Evolutionary conservation across 1,140 invertebrate species (phyloP), one percentile per base, ranked within the genome.

Genomic region (Drosophila ogumai): DNA sequence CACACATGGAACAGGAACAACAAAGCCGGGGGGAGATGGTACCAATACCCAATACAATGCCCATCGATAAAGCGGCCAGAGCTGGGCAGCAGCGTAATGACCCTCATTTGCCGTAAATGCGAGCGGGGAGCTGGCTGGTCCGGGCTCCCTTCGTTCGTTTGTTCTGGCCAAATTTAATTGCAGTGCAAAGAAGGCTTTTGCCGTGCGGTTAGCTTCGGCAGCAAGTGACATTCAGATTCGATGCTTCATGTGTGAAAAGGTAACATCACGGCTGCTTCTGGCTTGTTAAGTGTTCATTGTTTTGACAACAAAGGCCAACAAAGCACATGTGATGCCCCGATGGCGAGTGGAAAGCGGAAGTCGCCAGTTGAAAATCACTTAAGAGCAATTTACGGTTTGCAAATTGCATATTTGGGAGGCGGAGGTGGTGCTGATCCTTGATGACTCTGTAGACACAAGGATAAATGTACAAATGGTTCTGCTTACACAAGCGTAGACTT

Each of bases 281-380:
- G 72, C 52, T 90, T 81, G 78, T 81, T 88, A 90, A 90, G 85
- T 84, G 65, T 63, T 69, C 84, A 88, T 88, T 88, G 84, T 88
- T 84, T 78, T 63, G 61, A 59, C 85, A 88, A 88, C 85, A 90
- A 84, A 79, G n/a, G 43, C 41, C 55, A 74, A 57, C 60, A 57
- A 69, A 50, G 34, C 75, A 82, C 75, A 85, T 61, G 81, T 66
- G 40, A 60, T 55, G 68, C 40, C 65, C 28, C 50, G 19, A 15
- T 44, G 66, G 43, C 52, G 43, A 72, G 38, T 78, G 57, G 25
- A 78, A 72, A 66, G 68, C 80, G 84, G 84, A 88, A 88, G 52
- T 74, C 68, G 71, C 64, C 75, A 82, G 46, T 88, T 88, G 28
- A 84, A 74, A 74, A 52, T 77, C 79, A 90, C 85, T 88, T 84